Evolutionary conservation across 2,797 vertebrate species (phyloP), one percentile per base, ranked within the genome.

Genomic region (Lutjanus argentimaculatus): DNA sequence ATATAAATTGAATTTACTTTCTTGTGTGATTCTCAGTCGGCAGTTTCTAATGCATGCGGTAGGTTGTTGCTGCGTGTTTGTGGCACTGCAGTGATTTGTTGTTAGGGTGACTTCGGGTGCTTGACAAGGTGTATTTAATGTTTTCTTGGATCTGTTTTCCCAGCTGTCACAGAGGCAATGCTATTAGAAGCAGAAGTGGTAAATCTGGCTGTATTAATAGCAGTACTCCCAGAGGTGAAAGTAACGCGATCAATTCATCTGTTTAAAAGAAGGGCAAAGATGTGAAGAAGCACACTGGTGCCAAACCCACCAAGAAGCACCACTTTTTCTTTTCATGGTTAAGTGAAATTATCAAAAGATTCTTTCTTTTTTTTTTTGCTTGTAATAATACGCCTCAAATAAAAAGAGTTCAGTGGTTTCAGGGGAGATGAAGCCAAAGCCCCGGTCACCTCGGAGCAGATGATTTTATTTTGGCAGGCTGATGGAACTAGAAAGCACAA

Each of bases 381-480:
- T 30, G 74, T 74, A 80, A 86, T 75, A 77, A 77, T 80, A 80
- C 63, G 13, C 52, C 36, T 66, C 0, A 1, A 91, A 66, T 74
- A n/a, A 49, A 87, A 81, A 89, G 51, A 62, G 53, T 84, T 6
- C 70, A 45, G 83, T 82, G 66, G 79, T 67, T 85, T 69, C 67
- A 6, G 45, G 61, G 75, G 57, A 89, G 81, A 80, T 83, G 79
- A 83, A 83, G 70, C 55, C 64, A 73, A 79, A 70, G 65, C 66
- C 57, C 40, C 12, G 56, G 75, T 90, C 84, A 88, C 74, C 67
- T 85, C 72, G 22, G 76, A 65, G 66, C 80, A 85, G 78, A 84
- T 88, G 21, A 93, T 90, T 90, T 83, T 91, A 91, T 92, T 94
- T 91, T 85, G 56, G 77, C 48, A 75, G 79, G 68, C 78, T 73